phyloP scores from a whole-genome alignment of 2,797 vertebrate species.

The Pangasius mekongensis region DNA sequence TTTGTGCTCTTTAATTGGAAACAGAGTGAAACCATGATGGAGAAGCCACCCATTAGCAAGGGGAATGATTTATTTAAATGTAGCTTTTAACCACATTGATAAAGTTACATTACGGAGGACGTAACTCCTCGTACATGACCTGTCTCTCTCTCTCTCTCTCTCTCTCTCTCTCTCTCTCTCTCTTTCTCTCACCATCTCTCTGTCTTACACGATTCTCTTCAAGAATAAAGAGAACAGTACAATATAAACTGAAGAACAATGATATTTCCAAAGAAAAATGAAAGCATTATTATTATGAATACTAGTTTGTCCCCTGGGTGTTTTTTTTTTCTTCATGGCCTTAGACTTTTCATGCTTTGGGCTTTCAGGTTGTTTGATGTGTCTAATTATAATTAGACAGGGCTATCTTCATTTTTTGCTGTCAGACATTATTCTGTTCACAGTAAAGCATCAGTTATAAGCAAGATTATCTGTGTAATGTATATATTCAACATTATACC shows the following conservation, averaged over 20 bases:
- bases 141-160: background rate
- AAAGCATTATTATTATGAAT: conserved; percentile 6
- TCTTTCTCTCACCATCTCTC: conserved; percentile 19
- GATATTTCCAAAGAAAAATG: background rate
- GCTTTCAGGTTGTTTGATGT: background rate
- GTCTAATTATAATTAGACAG: conserved; percentile 15
- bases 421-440: background rate
- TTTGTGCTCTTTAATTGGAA: conserved; percentile 58
- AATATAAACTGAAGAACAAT: conserved; percentile 18
- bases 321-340: conserved; percentile 7
- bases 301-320: background rate
- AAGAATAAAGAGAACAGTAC: conserved; percentile 27
- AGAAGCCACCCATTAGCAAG: conserved; percentile 49
- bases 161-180: conserved; percentile 30
- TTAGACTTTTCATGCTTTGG: background rate
- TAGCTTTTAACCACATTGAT: conserved; percentile 53
- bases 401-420: background rate
- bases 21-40: conserved; percentile 48
- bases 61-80: conserved; percentile 62
- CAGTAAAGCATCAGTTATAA: background rate
- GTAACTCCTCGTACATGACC: background rate
- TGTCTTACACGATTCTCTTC: conserved; percentile 32
- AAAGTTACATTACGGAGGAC: conserved; percentile 46
- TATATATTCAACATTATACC: background rate
- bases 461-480: too few relatives aligned